Evolutionary conservation across 2,888 invertebrate species (phyloP).

Genomic region (Amphiduros pacificus): DNA sequence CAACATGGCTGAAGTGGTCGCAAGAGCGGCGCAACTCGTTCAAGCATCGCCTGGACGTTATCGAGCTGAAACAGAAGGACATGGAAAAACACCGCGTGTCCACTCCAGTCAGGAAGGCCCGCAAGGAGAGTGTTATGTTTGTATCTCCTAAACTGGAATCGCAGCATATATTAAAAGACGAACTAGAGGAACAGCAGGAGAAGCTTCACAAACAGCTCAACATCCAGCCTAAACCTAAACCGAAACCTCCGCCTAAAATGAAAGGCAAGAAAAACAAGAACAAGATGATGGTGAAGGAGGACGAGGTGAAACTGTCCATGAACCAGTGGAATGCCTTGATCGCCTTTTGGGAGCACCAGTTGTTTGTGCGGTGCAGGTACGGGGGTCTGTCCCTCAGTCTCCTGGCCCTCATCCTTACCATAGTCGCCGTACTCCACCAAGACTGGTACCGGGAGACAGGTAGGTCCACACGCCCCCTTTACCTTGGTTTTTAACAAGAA

Average conservation of each 20-base stretch:
- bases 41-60: conserved; percentile 40
- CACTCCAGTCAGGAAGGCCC: conserved; percentile 55
- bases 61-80: conserved; percentile 41
- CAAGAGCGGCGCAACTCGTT: conserved; percentile 46
- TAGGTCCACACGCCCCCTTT: too few species aligned
- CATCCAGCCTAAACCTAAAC: neutral
- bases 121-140: conserved; percentile 34
- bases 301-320: conserved; percentile 35
- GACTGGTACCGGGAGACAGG: conserved; percentile 19
- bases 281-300: neutral
- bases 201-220: neutral
- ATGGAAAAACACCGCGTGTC: conserved; percentile 43
- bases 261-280: neutral
- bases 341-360: conserved; percentile 53
- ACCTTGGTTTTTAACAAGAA: too few species aligned
- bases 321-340: conserved; percentile 47
- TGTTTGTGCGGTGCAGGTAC: conserved; percentile 48
- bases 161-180: neutral
- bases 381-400: conserved; percentile 44
- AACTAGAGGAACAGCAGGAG: neutral
- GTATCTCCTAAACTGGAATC: conserved; percentile 28
- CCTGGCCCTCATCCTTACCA: conserved; percentile 31
- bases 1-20: conserved; percentile 34
- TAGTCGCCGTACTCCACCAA: conserved; percentile 13
- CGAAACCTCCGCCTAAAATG: neutral